Conservation (phyloP, 1,140 invertebrate genomes). For the Penaeus vannamei region DNA sequence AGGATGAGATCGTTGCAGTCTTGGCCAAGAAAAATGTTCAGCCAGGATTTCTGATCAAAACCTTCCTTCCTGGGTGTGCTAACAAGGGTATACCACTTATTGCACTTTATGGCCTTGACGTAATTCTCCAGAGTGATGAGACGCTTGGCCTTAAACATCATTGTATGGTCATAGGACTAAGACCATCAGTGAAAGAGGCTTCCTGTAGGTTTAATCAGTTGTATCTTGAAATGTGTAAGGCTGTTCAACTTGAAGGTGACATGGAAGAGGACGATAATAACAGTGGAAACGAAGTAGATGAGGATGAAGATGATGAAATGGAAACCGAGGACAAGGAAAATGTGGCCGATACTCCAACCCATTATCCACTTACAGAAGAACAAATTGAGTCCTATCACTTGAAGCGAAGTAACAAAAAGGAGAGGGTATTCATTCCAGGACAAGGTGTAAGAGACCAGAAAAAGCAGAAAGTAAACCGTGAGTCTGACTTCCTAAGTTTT, state of each 20-base stretch:
- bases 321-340: conserved; percentile 1
- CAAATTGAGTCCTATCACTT: conserved; percentile 44
- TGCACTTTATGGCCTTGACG: conserved; percentile 46
- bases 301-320: conserved; percentile 6
- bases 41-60: conserved; percentile 49
- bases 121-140: conserved; percentile 29
- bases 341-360: background rate
- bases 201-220: conserved; percentile 46
- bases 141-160: conserved; percentile 32
- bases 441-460: background rate
- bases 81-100: conserved; percentile 56
- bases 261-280: background rate
- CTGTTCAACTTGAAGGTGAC: conserved; percentile 2
- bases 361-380: conserved; percentile 1
- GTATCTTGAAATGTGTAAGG: conserved; percentile 47
- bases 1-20: conserved; percentile 49
- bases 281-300: background rate
- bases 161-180: conserved; percentile 61
- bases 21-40: conserved; percentile 59
- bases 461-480: background rate
- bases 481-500: conserved; percentile 29
- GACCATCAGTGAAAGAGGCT: conserved; percentile 49
- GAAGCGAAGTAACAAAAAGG: conserved; percentile 30
- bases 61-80: conserved; percentile 61
- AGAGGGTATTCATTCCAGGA: conserved; percentile 42